Conservation (phyloP, 1,140 invertebrate species). For the Aphis gossypii region DNA sequence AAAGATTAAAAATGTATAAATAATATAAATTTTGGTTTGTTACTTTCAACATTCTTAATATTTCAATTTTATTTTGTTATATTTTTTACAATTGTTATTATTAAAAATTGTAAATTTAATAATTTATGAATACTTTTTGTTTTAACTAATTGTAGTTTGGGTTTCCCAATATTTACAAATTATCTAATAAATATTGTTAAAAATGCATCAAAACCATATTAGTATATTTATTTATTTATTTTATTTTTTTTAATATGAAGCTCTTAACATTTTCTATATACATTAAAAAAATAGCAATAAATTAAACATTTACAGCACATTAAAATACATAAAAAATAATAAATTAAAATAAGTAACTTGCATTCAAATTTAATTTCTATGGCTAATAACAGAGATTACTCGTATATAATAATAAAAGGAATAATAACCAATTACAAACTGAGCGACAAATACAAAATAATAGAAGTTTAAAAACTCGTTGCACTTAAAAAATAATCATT, state of each 20-base stretch:
- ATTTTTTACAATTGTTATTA: not conserved
- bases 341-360: conserved; percentile 56
- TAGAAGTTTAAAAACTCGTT: conserved; percentile 39
- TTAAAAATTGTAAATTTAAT: not conserved
- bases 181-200: not conserved
- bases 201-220: conserved; percentile 7
- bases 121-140: not conserved
- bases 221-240: not conserved
- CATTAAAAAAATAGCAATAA: conserved; percentile 57
- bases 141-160: not conserved
- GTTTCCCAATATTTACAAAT: not conserved
- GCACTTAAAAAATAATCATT: conserved; percentile 32
- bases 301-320: conserved; percentile 52
- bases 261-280: conserved; percentile 53
- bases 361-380: conserved; percentile 31
- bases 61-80: not conserved
- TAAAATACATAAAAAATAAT: conserved; percentile 40
- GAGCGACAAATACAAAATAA: conserved; percentile 15
- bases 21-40: not conserved
- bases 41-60: not conserved
- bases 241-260: conserved; percentile 42
- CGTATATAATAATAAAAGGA: conserved; percentile 8
- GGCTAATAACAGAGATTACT: conserved; percentile 43
- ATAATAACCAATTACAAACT: conserved; percentile 51
- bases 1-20: not conserved